Conservation (phyloP, 2,113 vertebrate genomes). For the Rattus norvegicus region DNA sequence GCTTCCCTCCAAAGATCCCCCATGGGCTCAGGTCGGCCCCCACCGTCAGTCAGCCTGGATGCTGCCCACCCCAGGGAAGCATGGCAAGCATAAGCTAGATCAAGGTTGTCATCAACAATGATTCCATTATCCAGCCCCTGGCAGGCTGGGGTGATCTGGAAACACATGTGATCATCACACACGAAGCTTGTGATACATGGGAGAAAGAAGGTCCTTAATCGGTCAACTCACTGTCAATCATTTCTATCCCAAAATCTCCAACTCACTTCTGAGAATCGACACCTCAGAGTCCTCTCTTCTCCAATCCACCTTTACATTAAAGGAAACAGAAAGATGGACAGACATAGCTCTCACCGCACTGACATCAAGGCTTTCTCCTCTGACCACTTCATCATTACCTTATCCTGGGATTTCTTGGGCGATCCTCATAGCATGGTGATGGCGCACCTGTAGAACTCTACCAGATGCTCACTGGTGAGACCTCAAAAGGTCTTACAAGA, state of each 20-base stretch:
- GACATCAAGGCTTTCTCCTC: slow-evolving; percentile 51
- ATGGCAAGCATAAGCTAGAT: neutral
- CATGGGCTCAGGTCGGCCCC: neutral
- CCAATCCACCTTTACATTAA: slow-evolving; percentile 71
- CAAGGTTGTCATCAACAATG: neutral
- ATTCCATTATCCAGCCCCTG: slow-evolving; percentile 56
- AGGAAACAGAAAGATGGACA: slow-evolving; percentile 54
- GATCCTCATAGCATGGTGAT: slow-evolving; percentile 20
- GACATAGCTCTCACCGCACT: slow-evolving; percentile 39
- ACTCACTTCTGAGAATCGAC: slow-evolving; percentile 49
- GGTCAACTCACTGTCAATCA: slow-evolving; percentile 42
- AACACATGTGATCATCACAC: slow-evolving; percentile 49
- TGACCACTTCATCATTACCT: neutral
- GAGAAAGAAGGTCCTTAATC: slow-evolving; percentile 63
- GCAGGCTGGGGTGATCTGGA: slow-evolving; percentile 73
- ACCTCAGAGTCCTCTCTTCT: slow-evolving; percentile 73
- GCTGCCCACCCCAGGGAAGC: no score
- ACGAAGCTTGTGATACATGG: slow-evolving; percentile 59
- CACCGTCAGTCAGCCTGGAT: neutral
- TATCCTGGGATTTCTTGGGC: neutral
- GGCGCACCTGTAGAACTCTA: slow-evolving; percentile 12
- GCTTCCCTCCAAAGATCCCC: neutral
- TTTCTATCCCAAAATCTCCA: slow-evolving; percentile 69
- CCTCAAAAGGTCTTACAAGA: neutral
- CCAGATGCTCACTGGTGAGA: neutral